Base-by-base conservation (phyloP, 2,797 vertebrate genomes). In the Lepilemur ruficaudatus region DNA sequence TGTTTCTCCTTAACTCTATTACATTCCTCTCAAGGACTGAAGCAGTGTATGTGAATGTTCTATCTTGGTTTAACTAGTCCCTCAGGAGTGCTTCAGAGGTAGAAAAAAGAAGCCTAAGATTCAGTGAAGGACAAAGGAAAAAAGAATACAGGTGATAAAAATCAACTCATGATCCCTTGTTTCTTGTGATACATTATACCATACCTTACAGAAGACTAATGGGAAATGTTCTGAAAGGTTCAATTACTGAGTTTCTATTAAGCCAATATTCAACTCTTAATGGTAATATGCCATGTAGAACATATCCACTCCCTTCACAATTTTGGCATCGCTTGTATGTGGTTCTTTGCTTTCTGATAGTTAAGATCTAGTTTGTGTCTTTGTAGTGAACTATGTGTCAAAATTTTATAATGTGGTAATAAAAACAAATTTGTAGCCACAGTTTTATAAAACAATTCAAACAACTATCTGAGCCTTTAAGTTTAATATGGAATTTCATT, bases 41-140 rank as follows among this genome's bases (percentile, higher is more conserved):
- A 82, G 22, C n/a, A 94, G 78, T 61, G 91, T 32, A 97, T 82
- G 82, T 91, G 89, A 94, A 89, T 93, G 85, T 79, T 95, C 85
- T 91, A 61, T 95, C 91, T 96, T 85, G 89, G 57, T 75, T 86
- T 96, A 96, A 98, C 63, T 91, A 94, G 85, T 28, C 93, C 78
- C 91, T 83, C 22, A 92, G 96, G 89, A 89, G 85, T 91, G 28
- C 82, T 96, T 97, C 82, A 70, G 55, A 93, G 30, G 35, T 63
- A 94, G 57, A 18, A 80, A 81, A 61, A 79, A 84, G 76, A 88
- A 83, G 15, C 22, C 2, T 23, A 67, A 72, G 72, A 57, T 38
- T 81, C 73, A 73, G 32, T 82, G 85, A 97, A 97, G 94, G 95
- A 88, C 80, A 94, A 89, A 94, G 61, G 38, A 78, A 90, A 95